phyloP scores from a whole-genome alignment of 2,113 vertebrate genomes.

The Acinonyx jubatus region DNA sequence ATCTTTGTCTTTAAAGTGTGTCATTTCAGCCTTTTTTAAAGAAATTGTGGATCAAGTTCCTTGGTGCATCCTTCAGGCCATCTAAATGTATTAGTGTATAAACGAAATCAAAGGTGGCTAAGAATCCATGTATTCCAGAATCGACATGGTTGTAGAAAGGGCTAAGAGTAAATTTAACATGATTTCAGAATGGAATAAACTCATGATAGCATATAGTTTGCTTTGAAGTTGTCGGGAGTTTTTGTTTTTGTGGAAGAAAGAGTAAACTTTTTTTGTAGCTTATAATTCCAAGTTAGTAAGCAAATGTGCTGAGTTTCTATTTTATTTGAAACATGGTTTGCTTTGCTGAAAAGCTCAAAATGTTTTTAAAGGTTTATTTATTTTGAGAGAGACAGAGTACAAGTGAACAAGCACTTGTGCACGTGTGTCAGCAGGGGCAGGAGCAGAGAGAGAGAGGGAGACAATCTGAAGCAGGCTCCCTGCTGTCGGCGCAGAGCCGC shows the following conservation, averaged over 20 bases:
- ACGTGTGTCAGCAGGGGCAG: not conserved
- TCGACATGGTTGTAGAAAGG: not conserved
- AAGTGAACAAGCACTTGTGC: not conserved
- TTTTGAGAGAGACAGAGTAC: not conserved
- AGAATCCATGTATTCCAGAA: not conserved
- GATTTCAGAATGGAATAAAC: not conserved
- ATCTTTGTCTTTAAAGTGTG: slow-evolving; percentile 10
- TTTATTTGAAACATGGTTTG: not conserved
- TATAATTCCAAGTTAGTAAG: not conserved
- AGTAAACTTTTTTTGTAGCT: not conserved
- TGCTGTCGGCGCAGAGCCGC: not conserved
- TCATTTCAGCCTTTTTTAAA: slow-evolving; percentile 12
- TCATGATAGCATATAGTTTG: not conserved
- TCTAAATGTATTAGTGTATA: not conserved
- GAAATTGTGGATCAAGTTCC: not conserved
- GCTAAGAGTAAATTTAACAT: not conserved
- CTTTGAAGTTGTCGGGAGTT: slow-evolving; percentile 7
- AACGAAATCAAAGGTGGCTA: not conserved
- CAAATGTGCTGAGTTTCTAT: not conserved
- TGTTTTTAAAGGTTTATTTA: not conserved
- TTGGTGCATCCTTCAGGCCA: not conserved
- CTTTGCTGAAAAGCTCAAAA: not conserved
- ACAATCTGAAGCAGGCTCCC: not conserved
- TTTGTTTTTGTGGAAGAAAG: not conserved
- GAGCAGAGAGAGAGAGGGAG: not conserved